These are phyloP conservation scores for Vidua chalybeata DNA, from an alignment of 2,113 vertebrate genomes.

Conservation along the genomic window DNA sequence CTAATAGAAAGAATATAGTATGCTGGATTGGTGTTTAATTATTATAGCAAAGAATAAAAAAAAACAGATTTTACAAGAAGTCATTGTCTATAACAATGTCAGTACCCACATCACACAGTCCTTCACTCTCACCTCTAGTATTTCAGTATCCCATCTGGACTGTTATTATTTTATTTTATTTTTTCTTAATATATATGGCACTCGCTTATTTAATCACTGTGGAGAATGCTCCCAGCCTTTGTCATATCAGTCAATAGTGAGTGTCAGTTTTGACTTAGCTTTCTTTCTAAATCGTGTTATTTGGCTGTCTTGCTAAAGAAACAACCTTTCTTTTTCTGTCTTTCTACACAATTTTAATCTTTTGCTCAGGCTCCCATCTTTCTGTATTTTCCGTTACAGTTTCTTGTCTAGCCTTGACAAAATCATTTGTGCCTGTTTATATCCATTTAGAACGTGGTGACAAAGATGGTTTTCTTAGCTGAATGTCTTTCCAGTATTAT, in stretches of 20 bases:
- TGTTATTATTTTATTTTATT: not conserved
- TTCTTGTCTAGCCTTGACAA: conserved; percentile 13
- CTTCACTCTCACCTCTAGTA: not conserved
- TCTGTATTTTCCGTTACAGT: conserved; percentile 3
- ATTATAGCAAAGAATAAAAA: not conserved
- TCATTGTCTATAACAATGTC: not conserved
- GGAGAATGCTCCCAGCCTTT: not conserved
- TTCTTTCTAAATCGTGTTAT: not conserved
- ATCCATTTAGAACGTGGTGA: not conserved
- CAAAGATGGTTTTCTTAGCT: not conserved
- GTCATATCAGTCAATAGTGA: conserved; percentile 21
- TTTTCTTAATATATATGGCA: not conserved
- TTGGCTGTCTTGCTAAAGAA: conserved; percentile 13
- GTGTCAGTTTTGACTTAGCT: conserved; percentile 22
- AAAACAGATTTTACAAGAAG: not conserved
- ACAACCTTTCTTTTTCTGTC: not conserved
- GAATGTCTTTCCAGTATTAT: not conserved
- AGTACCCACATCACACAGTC: not conserved
- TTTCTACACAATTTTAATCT: conserved; percentile 18
- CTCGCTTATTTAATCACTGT: not conserved
- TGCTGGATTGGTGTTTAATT: not conserved
- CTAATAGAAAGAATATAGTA: not conserved
- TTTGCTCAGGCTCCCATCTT: not conserved
- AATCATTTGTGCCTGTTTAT: conserved; percentile 5
- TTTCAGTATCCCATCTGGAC: not conserved